Conservation (phyloP, 2,113 vertebrate genomes). For the Saimiri boliviensis region DNA sequence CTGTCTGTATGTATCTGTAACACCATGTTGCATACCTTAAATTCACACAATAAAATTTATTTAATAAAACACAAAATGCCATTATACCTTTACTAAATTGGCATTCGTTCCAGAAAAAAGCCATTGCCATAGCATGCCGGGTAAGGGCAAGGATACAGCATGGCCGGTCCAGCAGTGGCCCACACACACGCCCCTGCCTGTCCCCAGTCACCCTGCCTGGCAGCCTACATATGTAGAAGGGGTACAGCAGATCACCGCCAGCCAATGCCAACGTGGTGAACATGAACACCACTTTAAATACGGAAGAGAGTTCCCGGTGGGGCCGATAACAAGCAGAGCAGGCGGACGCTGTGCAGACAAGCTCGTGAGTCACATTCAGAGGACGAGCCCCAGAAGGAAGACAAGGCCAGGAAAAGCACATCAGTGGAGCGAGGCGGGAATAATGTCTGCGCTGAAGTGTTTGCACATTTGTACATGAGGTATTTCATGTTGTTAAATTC, state of each 20-base stretch:
- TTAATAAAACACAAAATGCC: background rate
- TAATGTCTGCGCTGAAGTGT: fast-evolving
- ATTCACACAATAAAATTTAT: background rate
- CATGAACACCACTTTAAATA: fast-evolving
- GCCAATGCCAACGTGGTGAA: fast-evolving
- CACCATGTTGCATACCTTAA: fast-evolving
- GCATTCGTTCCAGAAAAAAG: background rate
- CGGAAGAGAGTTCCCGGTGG: fast-evolving
- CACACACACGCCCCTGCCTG: background rate
- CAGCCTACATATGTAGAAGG: background rate
- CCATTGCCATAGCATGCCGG: fast-evolving
- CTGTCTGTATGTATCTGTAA: too few relatives aligned
- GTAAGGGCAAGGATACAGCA: background rate
- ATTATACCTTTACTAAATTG: background rate
- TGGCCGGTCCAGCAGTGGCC: fast-evolving
- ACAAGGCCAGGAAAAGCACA: fast-evolving
- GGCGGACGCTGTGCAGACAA: fast-evolving
- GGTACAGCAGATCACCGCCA: too few relatives aligned
- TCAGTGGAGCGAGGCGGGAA: too few relatives aligned
- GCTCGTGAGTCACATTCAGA: fast-evolving
- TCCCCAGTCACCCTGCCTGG: background rate
- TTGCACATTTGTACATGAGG: too few relatives aligned
- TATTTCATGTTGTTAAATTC: background rate
- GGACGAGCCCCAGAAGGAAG: background rate
- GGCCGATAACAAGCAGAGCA: too few relatives aligned